Evolutionary conservation across 1,140 invertebrate species (phyloP), one percentile per base, ranked within the genome.

Genomic region (Maniola jurtina): DNA sequence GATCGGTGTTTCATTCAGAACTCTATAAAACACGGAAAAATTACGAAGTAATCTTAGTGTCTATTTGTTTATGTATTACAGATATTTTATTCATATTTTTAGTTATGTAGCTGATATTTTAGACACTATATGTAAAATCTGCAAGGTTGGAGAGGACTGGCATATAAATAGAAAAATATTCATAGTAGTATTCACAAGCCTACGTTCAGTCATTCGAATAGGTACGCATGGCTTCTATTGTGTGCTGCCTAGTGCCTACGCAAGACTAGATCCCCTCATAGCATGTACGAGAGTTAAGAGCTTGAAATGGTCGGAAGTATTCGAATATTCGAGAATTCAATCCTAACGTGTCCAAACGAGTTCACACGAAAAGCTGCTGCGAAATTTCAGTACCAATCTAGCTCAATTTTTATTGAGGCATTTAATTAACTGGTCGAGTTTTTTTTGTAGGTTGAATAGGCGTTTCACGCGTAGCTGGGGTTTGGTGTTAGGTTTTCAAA

Each of bases 301-400:
- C 15, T 16, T 52, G 48, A 52, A 52, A 52, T 52, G 48, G 48
- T 52, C 48, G 16, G 48, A 25, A 52, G 48, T 52, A 52, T 52
- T 52, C 15, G 14, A 16, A 25, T 52, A 52, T 52, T 9, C 42
- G 42, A 16, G 10, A 16, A 52, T 52, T 9, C 42, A 11, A 11
- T 45, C 42, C 42, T 38, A 11, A n/a, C 42, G 42, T 45, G 25
- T 52, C 48, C 48, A 25, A 14, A 16, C 13, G 48, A 52, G 14
- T 52, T 52, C 48, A 52, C 48, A 52, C 48, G 48, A 52, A 52
- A 52, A 52, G 7, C 15, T 25, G 48, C 48, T 10, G 14, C 15
- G 5, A 25, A 25, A 25, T 25, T 25, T 52, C 16, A 25, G 7
- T 7, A 48, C 13, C 5, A 15, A 52, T 16, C 10, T 9, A 52